phyloP scores from a whole-genome alignment of 2,888 invertebrate species.

The Heliconius erato region DNA sequence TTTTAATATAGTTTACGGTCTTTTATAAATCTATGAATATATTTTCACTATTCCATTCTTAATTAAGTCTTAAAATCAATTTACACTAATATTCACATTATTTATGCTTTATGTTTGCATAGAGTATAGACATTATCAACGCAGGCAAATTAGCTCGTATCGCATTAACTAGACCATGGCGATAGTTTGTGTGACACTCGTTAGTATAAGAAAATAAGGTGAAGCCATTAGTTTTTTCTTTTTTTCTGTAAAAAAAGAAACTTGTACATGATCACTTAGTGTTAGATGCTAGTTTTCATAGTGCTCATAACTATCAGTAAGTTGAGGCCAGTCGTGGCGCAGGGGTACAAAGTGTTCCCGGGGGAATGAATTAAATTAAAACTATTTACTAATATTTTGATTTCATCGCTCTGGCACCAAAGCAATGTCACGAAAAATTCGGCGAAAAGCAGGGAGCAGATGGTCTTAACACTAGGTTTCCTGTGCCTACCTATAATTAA shows the following conservation, averaged over 20 bases:
- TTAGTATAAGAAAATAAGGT: slow-evolving; percentile 9
- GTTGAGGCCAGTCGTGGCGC: too few relatives aligned
- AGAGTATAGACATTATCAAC: slow-evolving; percentile 36
- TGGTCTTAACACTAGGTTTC: too few relatives aligned
- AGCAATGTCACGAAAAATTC: too few relatives aligned
- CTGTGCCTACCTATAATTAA: not conserved
- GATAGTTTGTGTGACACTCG: slow-evolving; percentile 23
- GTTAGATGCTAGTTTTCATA: not conserved
- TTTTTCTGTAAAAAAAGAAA: not conserved
- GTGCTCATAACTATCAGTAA: not conserved
- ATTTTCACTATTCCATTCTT: not conserved
- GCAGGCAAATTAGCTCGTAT: slow-evolving; percentile 39
- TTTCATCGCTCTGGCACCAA: too few relatives aligned
- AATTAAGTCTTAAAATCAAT: not conserved
- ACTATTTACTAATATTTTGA: too few relatives aligned
- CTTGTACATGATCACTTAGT: not conserved
- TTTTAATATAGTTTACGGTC: not conserved
- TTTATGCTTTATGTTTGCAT: slow-evolving; percentile 14
- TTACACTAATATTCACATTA: not conserved
- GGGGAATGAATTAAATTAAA: too few relatives aligned
- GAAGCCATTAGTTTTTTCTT: not conserved
- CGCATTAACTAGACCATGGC: slow-evolving; percentile 40
- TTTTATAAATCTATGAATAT: slow-evolving; percentile 7
- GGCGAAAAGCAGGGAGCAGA: too few relatives aligned
- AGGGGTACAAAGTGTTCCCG: too few relatives aligned